Evolutionary conservation across 2,888 invertebrate genomes (phyloP), one percentile per base, ranked within the genome.

Genomic region (Metallyticus violacea): DNA sequence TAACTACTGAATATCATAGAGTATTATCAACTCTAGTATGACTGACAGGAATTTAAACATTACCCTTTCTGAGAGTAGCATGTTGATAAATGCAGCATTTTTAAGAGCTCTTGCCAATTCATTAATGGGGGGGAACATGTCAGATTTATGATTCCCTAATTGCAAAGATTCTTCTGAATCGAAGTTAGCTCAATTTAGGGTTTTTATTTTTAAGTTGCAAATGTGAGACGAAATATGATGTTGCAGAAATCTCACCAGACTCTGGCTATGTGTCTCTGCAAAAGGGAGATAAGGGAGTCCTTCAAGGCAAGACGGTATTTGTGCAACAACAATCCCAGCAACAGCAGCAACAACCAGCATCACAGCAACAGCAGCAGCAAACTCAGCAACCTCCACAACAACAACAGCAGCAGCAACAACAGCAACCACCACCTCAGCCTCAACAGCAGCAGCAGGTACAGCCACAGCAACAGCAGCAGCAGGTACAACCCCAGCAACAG

Each of bases 321-420:
- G 26, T 85, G 27, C 87, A 86, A 40, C 89, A 88, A 87, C 88
- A 89, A 84, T 89, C 87, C 82, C 88, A 88, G 90, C 91, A 86
- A 89, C 90, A 89, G 3, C 89, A 90, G 26, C 89, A 90, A 25
- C 89, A 88, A 22, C 79, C 9, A 76, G 30, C 22, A 7, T 28
- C 9, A 6, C 26, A 22, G 7, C 77, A 84, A 89, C 91, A 91
- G 25, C 91, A 93, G 85, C 92, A 93, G 0, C 93, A 93, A 86
- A 93, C 93, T 89, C 93, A 93, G 89, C 90, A 92, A 78, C 92
- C 93, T 85, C 91, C 93, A 25, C 93, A 94, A 86, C 92, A 92
- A 25, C 93, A 94, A 88, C 94, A 93, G 88, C 94, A 92, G 80
- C 92, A 94, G 89, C 92, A 93, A 76, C n/a, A 25, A 81, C 25